Evolutionary conservation across 2,888 invertebrate genomes (phyloP).

Genomic region (Tinea trinotella): DNA sequence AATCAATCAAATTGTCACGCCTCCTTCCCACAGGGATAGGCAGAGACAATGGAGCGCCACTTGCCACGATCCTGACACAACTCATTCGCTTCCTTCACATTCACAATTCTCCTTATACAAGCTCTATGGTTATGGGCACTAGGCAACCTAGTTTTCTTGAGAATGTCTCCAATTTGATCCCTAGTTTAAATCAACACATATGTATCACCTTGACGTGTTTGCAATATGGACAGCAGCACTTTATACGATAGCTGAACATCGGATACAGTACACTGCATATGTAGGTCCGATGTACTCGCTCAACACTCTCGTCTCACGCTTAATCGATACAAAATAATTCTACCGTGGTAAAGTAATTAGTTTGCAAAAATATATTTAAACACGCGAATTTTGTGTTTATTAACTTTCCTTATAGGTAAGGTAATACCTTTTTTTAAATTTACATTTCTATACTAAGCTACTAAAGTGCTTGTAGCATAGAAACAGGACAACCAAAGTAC

Average conservation of each 20-base stretch:
- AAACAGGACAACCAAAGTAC: too few relatives aligned
- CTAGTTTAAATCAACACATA: background rate
- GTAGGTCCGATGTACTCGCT: slow-evolving; percentile 41
- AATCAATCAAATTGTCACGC: too few relatives aligned
- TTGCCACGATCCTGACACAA: too few relatives aligned
- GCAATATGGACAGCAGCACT: slow-evolving; percentile 47
- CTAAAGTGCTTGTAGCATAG: too few relatives aligned
- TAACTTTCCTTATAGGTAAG: background rate
- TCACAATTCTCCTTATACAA: too few relatives aligned
- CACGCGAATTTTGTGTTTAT: background rate
- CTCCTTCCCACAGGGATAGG: too few relatives aligned
- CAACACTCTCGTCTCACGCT: slow-evolving; percentile 31
- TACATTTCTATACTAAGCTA: slow-evolving; percentile 52
- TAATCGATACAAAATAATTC: slow-evolving; percentile 27
- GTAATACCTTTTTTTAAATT: too few relatives aligned
- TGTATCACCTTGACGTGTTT: background rate
- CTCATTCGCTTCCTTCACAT: too few relatives aligned
- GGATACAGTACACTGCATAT: slow-evolving; percentile 50
- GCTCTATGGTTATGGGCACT: too few relatives aligned
- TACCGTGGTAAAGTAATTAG: slow-evolving; percentile 1
- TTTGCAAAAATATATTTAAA: background rate
- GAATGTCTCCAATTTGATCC: background rate
- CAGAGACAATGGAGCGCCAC: too few relatives aligned
- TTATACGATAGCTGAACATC: slow-evolving; percentile 37
- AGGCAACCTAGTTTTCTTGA: too few relatives aligned